Evolutionary conservation across 2,888 invertebrate species (phyloP), one percentile per base, ranked within the genome.

Genomic region (Apodemia duryi): DNA sequence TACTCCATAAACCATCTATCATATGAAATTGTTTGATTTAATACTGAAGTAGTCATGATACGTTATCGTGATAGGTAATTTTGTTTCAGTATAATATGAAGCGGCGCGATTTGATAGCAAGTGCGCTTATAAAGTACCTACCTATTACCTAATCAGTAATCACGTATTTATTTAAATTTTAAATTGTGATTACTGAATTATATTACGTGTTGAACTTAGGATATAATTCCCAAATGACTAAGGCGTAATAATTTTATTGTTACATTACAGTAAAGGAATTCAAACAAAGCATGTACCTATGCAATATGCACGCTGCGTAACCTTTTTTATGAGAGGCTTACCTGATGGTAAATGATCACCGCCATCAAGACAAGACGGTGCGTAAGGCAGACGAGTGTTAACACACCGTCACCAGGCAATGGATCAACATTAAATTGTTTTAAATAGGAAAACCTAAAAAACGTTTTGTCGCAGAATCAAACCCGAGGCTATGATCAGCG

Each of bases 21-120:
- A 32, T 57, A 57, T 29, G 13, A 57, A 54, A 57, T 54, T 57
- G 57, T 57, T 57, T 57, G 57, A 57, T 57, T 57, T 57, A 32
- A 57, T 29, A 13, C 57, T 57, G 57, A 57, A 57, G 57, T 57
- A 57, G 57, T 32, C 28, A 32, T 32, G 57, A 57, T 57, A 57
- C 10, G 29, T 57, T 57, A 57, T 57, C 57, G 57, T 29, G 46
- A 46, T 57, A 28, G 54, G 54, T 54, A 57, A 32, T 57, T 57
- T 57, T 13, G 57, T 57, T 29, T 9, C 29, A 57, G 57, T 57
- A 32, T 57, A 52, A 9, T 38, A 13, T 46, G 13, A 57, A 32
- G 13, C 57, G 57, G 57, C 29, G 32, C 57, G 57, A 57, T 57
- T 32, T 57, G 57, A 57, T 57, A 46, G 46, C 46, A n/a, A 46